These are phyloP conservation scores for Zaprionus tsacasi DNA, from an alignment of 1,140 invertebrate species.

Conservation along the genomic window DNA sequence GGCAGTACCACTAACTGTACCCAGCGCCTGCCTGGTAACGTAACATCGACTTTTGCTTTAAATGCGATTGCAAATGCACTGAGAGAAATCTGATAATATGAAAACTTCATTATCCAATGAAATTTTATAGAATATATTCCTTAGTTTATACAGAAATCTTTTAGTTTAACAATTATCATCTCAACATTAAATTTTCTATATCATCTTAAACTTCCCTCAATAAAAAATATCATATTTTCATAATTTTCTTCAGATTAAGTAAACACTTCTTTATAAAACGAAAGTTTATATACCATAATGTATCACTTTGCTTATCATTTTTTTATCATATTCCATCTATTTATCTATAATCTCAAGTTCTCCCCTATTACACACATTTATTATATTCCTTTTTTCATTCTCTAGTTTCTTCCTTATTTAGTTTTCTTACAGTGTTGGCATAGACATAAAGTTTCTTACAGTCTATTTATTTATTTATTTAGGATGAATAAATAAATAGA, in stretches of 20 bases:
- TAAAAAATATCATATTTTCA: background rate
- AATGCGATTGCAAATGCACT: constrained; percentile 32
- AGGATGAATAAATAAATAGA: constrained; percentile 9
- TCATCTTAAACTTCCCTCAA: too few relatives aligned
- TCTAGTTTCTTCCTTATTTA: background rate
- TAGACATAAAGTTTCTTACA: constrained; percentile 5
- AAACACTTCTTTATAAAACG: too few relatives aligned
- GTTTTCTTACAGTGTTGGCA: background rate
- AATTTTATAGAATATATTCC: too few relatives aligned
- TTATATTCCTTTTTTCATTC: background rate
- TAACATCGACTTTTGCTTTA: constrained; percentile 41
- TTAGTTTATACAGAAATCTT: background rate
- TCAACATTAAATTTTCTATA: too few relatives aligned
- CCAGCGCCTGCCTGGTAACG: background rate
- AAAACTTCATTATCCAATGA: background rate
- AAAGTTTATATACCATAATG: too few relatives aligned
- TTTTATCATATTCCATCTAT: too few relatives aligned
- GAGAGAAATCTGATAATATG: background rate
- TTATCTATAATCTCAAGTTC: background rate
- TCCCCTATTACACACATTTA: background rate
- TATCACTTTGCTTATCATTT: background rate
- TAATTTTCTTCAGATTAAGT: background rate
- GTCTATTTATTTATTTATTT: constrained; percentile 9
- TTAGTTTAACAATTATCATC: background rate
- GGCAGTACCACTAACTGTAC: constrained; percentile 13